These are phyloP conservation scores for Taphrorychus bicolor DNA, from an alignment of 2,888 invertebrate species.

Conservation along the genomic window DNA sequence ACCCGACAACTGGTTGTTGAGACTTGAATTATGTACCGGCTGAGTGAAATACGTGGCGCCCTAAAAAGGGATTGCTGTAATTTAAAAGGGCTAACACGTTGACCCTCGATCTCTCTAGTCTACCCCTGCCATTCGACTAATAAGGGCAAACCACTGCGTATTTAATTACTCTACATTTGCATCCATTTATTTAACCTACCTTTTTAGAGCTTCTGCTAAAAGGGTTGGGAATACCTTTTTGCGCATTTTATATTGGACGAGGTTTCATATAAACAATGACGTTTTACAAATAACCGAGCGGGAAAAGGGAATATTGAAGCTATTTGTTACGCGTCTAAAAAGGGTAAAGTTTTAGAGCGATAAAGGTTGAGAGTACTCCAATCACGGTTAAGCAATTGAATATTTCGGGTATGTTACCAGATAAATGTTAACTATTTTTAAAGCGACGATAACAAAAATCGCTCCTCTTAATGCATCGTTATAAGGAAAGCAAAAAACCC, in stretches of 20 bases:
- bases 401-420: neutral
- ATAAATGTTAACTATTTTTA: neutral
- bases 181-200: conserved; percentile 24
- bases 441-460: neutral
- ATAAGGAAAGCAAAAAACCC: neutral
- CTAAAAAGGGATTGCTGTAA: conserved; percentile 17
- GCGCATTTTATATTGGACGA: neutral
- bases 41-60: neutral
- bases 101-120: conserved; percentile 24
- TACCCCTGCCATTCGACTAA: conserved; percentile 15
- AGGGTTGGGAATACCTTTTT: neutral
- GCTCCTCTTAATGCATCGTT: neutral
- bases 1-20: neutral
- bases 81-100: conserved; percentile 29
- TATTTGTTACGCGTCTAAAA: neutral
- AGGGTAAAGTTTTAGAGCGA: neutral
- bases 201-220: conserved; percentile 8
- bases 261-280: neutral
- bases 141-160: conserved; percentile 23
- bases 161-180: conserved; percentile 26
- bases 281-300: neutral
- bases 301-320: neutral
- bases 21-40: neutral
- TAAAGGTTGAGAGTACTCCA: neutral
- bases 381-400: too few species aligned